Evolutionary conservation across 2,797 vertebrate genomes (phyloP).

Genomic region (Paratrypauchen microcephalus): DNA sequence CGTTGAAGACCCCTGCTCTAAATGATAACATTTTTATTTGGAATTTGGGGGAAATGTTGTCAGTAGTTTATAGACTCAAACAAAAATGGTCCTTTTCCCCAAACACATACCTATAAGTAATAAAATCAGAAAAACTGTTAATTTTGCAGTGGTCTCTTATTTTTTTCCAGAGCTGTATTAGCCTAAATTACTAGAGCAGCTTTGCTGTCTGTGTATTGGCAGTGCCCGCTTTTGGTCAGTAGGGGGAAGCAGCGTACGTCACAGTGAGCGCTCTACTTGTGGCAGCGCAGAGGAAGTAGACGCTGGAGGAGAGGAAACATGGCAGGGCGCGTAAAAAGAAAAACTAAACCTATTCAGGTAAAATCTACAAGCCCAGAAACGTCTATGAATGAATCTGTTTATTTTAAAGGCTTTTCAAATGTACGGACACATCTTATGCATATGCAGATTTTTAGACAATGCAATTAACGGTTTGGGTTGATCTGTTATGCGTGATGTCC

Average conservation of each 20-base stretch:
- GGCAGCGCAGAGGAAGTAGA: conserved; percentile 47
- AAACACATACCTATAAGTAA: too few species aligned
- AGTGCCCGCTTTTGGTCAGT: background rate
- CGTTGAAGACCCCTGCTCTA: too few species aligned
- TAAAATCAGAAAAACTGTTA: too few species aligned
- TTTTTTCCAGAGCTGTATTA: too few species aligned
- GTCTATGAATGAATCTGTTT: background rate
- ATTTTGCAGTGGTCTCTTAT: too few species aligned
- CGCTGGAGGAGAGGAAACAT: conserved; percentile 68
- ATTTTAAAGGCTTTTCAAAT: background rate
- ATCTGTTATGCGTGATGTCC: conserved; percentile 30
- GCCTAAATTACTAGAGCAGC: too few species aligned
- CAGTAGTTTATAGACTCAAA: too few species aligned
- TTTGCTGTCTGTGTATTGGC: background rate
- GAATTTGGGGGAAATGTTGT: too few species aligned
- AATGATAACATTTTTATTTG: too few species aligned
- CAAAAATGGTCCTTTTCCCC: too few species aligned
- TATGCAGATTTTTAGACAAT: background rate
- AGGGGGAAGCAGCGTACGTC: conserved; percentile 15
- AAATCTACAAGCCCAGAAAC: conserved; percentile 14
- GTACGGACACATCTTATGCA: background rate
- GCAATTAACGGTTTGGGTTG: background rate
- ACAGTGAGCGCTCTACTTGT: background rate
- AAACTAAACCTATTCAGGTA: conserved; percentile 73
- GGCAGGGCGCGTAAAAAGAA: conserved; percentile 85